Conservation (phyloP, 2,113 vertebrate genomes). For the Mesembrinibis cayennensis region DNA sequence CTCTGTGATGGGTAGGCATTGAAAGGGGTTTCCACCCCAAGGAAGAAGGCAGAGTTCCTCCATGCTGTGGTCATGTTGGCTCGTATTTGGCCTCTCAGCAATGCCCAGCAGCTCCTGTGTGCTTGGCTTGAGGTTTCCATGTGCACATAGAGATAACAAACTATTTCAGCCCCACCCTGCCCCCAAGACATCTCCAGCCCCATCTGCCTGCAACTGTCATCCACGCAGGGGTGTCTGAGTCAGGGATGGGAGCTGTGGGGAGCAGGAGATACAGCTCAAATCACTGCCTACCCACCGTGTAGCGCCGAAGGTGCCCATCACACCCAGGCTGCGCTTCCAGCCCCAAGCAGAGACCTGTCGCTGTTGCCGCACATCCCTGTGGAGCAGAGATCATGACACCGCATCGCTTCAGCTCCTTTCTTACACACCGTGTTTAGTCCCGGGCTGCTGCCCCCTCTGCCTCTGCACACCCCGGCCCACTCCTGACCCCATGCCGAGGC, state of each 20-base stretch:
- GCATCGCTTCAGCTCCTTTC: not conserved
- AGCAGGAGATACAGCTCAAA: not conserved
- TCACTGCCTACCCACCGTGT: fast-evolving
- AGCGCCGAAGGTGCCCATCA: not conserved
- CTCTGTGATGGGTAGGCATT: not conserved
- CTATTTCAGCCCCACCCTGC: not conserved
- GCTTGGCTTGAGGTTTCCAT: not conserved
- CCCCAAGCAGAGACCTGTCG: not conserved
- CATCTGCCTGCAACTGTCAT: not conserved
- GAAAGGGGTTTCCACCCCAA: not conserved
- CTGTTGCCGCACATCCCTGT: fast-evolving
- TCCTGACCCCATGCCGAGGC: not conserved
- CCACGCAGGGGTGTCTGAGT: not conserved
- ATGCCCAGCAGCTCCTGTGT: not conserved
- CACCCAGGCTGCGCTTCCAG: not conserved
- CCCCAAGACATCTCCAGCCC: not conserved
- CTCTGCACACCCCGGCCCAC: fast-evolving
- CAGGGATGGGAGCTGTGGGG: not conserved
- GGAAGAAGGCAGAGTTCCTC: not conserved
- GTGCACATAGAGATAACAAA: not conserved
- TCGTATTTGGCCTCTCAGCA: not conserved
- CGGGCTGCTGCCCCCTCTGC: not conserved
- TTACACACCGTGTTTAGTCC: fast-evolving
- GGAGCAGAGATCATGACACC: fast-evolving
- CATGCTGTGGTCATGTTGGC: not conserved